These are phyloP conservation scores for Xestia rhomboidea DNA, from an alignment of 2,888 invertebrate genomes.

Conservation along the genomic window DNA sequence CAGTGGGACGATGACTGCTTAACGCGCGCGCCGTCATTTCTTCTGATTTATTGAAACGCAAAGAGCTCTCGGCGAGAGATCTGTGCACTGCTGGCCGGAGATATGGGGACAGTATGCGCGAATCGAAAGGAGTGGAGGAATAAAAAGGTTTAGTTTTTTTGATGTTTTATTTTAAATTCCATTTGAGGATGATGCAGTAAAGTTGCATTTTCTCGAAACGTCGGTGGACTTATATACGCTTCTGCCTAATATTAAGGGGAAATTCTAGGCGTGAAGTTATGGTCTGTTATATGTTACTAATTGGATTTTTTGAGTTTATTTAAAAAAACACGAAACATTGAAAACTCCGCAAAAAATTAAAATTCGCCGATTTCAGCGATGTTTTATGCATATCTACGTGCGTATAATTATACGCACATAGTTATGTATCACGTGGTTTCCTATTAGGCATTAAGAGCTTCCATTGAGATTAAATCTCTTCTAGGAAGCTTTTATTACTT, in stretches of 20 bases:
- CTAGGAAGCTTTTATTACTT: too few species aligned
- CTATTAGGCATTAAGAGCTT: too few species aligned
- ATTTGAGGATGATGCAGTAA: background rate
- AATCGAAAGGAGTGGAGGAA: constrained; percentile 33
- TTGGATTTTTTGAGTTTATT: too few species aligned
- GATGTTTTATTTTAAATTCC: background rate
- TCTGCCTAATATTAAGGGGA: background rate
- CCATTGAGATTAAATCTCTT: background rate
- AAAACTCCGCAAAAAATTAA: too few species aligned
- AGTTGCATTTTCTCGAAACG: background rate
- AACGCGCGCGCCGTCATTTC: constrained; percentile 88
- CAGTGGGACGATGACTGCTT: constrained; percentile 87
- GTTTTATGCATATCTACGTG: too few species aligned
- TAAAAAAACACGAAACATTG: too few species aligned
- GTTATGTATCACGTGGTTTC: too few species aligned
- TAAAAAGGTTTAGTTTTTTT: background rate
- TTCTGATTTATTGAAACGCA: constrained; percentile 88
- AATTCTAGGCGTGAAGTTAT: background rate
- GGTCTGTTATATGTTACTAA: background rate
- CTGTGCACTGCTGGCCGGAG: constrained; percentile 72
- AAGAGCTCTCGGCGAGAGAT: constrained; percentile 76
- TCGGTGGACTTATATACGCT: background rate
- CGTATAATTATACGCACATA: too few species aligned
- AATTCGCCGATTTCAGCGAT: too few species aligned
- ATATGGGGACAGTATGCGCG: constrained; percentile 58